phyloP scores from a whole-genome alignment of 1,140 invertebrate genomes.

The Lethocerus indicus region DNA sequence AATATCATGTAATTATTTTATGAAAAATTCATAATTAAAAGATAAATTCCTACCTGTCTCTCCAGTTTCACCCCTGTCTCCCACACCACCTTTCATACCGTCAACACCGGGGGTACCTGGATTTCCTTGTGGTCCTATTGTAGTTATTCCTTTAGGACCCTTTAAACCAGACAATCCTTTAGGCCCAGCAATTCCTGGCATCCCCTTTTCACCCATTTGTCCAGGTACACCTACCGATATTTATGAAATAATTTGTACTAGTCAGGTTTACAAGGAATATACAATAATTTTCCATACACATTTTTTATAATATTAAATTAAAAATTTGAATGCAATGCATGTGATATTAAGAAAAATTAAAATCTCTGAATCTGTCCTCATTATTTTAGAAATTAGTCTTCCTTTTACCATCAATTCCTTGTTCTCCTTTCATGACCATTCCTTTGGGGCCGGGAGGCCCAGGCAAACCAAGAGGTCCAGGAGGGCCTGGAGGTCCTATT shows the following conservation, averaged over 20 bases:
- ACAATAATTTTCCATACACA: not conserved
- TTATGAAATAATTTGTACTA: not conserved
- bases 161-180: slow-evolving; percentile 34
- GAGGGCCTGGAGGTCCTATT: slow-evolving; percentile 50
- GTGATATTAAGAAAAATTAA: too few relatives aligned
- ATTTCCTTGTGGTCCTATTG: slow-evolving; percentile 36
- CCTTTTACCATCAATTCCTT: slow-evolving; percentile 5
- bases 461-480: slow-evolving; percentile 48
- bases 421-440: slow-evolving; percentile 4
- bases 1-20: too few relatives aligned
- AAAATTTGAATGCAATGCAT: too few relatives aligned
- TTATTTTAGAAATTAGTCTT: not conserved
- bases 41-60: slow-evolving; percentile 18
- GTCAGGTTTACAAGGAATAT: not conserved
- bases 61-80: slow-evolving; percentile 52
- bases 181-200: slow-evolving; percentile 1
- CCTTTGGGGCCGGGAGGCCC: slow-evolving; percentile 26
- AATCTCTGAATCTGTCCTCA: too few relatives aligned
- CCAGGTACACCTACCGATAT: not conserved
- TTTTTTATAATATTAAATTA: too few relatives aligned
- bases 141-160: slow-evolving; percentile 46
- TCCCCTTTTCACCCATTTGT: not conserved
- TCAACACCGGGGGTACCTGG: slow-evolving; percentile 52
- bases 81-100: slow-evolving; percentile 30
- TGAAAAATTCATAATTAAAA: too few relatives aligned